Evolutionary conservation across 2,888 invertebrate genomes (phyloP).

Genomic region (Gymnosoma rotundatum): DNA sequence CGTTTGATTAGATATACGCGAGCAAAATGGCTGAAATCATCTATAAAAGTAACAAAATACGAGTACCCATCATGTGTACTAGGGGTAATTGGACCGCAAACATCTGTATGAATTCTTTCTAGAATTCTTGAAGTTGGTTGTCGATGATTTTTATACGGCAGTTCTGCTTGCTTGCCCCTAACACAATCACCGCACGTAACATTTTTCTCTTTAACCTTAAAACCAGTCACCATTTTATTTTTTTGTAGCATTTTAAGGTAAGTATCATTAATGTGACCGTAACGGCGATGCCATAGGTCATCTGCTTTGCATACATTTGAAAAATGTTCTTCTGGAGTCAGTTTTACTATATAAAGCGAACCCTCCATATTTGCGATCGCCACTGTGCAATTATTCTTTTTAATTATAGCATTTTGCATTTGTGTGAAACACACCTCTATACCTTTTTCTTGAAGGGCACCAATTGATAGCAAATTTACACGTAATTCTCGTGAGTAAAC

Average conservation of each 20-base stretch:
- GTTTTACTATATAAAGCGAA: neutral
- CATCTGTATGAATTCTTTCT: too few relatives aligned
- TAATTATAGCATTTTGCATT: neutral
- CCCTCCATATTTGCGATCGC: neutral
- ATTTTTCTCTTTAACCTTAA: neutral
- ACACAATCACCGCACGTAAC: neutral
- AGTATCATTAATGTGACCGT: neutral
- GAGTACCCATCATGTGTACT: neutral
- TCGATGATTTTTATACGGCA: too few relatives aligned
- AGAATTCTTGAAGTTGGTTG: too few relatives aligned
- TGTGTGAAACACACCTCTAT: neutral
- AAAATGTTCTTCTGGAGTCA: neutral
- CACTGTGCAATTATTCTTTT: constrained; percentile 3
- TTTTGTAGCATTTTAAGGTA: neutral
- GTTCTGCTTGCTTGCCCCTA: neutral
- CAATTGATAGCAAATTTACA: neutral
- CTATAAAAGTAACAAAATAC: neutral
- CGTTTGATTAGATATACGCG: neutral
- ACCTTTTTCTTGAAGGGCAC: constrained; percentile 6
- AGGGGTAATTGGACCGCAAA: neutral
- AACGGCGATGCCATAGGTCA: constrained; percentile 1
- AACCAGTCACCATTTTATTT: neutral
- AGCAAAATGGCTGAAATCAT: too few relatives aligned
- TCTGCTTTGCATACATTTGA: neutral
- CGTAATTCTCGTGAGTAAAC: too few relatives aligned